Evolutionary conservation across 1,140 invertebrate genomes (phyloP).

Genomic region (Mesaphorura yosii): DNA sequence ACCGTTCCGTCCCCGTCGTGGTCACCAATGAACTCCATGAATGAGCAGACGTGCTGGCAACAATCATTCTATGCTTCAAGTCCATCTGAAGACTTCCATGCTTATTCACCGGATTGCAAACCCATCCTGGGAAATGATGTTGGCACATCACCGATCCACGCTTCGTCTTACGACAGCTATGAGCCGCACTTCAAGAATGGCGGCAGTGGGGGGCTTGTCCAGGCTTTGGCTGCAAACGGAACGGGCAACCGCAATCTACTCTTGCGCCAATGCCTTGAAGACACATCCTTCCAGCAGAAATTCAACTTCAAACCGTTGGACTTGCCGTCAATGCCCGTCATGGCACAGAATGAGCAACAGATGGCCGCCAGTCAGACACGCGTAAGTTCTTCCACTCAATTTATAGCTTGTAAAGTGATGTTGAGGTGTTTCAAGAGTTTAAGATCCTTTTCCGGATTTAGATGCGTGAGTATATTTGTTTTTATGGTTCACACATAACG

Average conservation of each 20-base stretch:
- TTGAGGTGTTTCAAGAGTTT: neutral
- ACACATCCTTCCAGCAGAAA: conserved; percentile 68
- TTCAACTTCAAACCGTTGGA: conserved; percentile 64
- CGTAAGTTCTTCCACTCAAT: conserved; percentile 1
- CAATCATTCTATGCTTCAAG: conserved; percentile 39
- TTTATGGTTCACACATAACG: too few species aligned
- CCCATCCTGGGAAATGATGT: conserved; percentile 40
- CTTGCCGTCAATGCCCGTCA: conserved; percentile 35
- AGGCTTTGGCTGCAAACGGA: conserved; percentile 34
- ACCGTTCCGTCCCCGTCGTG: conserved; percentile 26
- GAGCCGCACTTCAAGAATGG: neutral
- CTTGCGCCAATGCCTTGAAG: conserved; percentile 63
- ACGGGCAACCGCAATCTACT: conserved; percentile 47
- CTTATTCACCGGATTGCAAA: conserved; percentile 43
- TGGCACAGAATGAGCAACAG: neutral
- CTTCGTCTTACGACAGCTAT: neutral
- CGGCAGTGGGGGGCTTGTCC: conserved; percentile 11
- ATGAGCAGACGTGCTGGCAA: conserved; percentile 18
- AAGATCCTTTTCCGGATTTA: too few species aligned
- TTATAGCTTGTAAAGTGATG: neutral
- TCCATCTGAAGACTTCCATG: conserved; percentile 39
- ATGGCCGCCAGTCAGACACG: neutral
- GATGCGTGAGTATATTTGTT: too few species aligned
- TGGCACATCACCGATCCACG: conserved; percentile 25
- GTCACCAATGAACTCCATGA: neutral